Percentiles rank a stretch among this genome's conserved stretches.
phyloP scores from a whole-genome alignment of 2,797 vertebrate genomes.

The Gorsachius magnificus region DNA sequence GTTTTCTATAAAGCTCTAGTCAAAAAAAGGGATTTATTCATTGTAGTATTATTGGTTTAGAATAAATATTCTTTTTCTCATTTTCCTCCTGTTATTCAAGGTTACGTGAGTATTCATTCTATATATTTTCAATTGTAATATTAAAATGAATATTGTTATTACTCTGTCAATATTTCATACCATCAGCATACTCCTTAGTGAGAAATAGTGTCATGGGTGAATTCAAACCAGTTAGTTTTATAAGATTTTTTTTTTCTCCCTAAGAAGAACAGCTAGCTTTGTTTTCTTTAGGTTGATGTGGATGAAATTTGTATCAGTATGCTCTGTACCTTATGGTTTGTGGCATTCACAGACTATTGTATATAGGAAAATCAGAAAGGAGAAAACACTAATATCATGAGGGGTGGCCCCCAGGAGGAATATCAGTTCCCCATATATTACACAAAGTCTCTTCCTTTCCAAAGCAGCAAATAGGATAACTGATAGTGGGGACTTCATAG shows the following conservation, averaged over 20 bases:
- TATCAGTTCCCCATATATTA: neutral
- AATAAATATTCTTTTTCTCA: conserved; percentile 4
- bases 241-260: neutral
- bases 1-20: neutral
- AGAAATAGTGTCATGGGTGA: neutral
- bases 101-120: neutral
- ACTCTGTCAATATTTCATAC: neutral
- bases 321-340: neutral
- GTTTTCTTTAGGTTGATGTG: neutral
- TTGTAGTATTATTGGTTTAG: neutral
- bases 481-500: neutral
- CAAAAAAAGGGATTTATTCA: neutral
- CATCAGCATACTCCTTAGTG: neutral
- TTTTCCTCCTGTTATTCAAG: neutral
- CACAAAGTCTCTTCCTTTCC: neutral
- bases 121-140: neutral
- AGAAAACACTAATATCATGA: neutral
- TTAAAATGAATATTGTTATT: neutral
- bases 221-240: neutral
- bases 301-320: neutral
- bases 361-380: neutral
- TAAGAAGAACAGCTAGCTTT: neutral
- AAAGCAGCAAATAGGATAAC: neutral
- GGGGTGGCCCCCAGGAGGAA: neutral
- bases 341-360: neutral